Evolutionary conservation across 1,140 invertebrate genomes (phyloP).

Genomic region (Ceratina japonica): DNA sequence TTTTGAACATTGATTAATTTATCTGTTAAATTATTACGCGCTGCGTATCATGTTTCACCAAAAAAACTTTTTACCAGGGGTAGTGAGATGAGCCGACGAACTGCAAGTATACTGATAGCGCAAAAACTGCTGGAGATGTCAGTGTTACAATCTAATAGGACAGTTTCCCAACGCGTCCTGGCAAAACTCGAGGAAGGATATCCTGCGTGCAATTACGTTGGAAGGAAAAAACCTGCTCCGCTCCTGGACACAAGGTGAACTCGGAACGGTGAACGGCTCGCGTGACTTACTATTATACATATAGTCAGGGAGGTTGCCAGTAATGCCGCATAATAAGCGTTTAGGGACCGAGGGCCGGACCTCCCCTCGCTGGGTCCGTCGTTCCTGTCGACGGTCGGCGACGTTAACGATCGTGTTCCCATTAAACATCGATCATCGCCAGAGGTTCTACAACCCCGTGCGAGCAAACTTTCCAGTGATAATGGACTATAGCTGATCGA

Average conservation of each 20-base stretch:
- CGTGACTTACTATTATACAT: constrained; percentile 74
- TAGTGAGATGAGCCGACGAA: too few relatives aligned
- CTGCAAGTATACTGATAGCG: too few relatives aligned
- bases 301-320: constrained; percentile 59
- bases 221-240: constrained; percentile 63
- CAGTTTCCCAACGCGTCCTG: too few relatives aligned
- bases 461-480: too few relatives aligned
- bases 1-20: too few relatives aligned
- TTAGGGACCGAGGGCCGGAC: constrained; percentile 71
- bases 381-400: constrained; percentile 33
- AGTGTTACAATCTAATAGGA: too few relatives aligned
- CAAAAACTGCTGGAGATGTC: too few relatives aligned
- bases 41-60: too few relatives aligned
- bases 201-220: constrained; percentile 60
- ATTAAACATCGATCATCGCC: neutral
- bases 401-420: neutral
- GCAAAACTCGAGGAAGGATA: neutral
- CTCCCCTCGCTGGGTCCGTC: constrained; percentile 22
- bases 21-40: too few relatives aligned
- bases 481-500: too few relatives aligned
- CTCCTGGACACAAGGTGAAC: constrained; percentile 55
- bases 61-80: too few relatives aligned
- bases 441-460: too few relatives aligned
- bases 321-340: constrained; percentile 76
- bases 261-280: constrained; percentile 64